Base-by-base conservation (phyloP, 1,140 invertebrate species). In the Helicoverpa zea region DNA sequence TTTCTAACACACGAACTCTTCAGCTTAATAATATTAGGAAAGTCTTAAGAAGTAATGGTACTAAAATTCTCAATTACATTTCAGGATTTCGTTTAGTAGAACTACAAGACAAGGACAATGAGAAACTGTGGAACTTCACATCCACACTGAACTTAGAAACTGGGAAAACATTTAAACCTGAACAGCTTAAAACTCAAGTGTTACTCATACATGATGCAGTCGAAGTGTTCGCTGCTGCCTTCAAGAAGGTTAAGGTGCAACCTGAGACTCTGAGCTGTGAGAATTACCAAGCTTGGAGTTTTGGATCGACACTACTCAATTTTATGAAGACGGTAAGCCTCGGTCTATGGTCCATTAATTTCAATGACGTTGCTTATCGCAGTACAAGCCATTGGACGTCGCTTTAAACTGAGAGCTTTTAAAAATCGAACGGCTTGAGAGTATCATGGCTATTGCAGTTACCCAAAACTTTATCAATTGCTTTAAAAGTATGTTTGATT, bases 251-350 rank as follows among this genome's bases (percentile, higher is more conserved):
- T 3, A 85, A 47, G 23, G 82, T 86, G 13, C 61, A 56, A 49
- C 29, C 84, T 10, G 61, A 75, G 49, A 63, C 74, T 13, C 66
- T 93, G 4, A 86, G 74, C 51, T 94, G 92, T 83, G 87, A 92
- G 43, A 83, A 83, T 35, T 87, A 87, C 47, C 82, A 90, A 2
- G 81, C 92, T 0, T 94, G 93, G 93, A 81, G 64, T 2, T 90
- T 90, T 63, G 93, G 93, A 14, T 90, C 93, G 3, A 86, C 92
- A 3, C 72, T 94, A 10, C 66, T 93, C 29, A 94, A 91, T 84
- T 93, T 94, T 84, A 94, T 94, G 91, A 92, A 88, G 83, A 94
- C 93, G 49, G 93, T 94, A 84, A 80, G 83, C 87, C 0, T 43
- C 35, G 35, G 3, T 43, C 35, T 43, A 43, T 43, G 35, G 35